Evolutionary conservation across 2,797 vertebrate genomes (phyloP), one percentile per base, ranked within the genome.

Genomic region (Hoplostethus atlanticus): DNA sequence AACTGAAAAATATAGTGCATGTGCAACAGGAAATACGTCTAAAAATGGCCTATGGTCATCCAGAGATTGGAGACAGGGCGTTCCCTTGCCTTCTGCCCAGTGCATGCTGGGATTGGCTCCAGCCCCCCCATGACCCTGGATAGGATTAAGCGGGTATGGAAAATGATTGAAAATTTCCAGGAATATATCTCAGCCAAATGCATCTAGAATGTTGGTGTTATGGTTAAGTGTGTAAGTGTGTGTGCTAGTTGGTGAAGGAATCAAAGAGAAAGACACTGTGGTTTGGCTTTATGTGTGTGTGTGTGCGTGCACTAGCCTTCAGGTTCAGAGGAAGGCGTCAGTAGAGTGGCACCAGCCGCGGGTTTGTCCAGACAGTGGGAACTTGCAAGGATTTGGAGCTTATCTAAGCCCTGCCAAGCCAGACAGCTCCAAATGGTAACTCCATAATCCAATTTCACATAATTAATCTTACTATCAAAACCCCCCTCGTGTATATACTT

Each of bases 351-450:
- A 65, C 13, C 17, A 47, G 60, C 46, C 63, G 56, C 21, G 62
- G 46, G 61, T 60, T 78, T 77, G 54, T 87, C 80, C 71, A 85
- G 84, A 90, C 84, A 78, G 78, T 48, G 36, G 68, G 69, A 87
- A 73, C 84, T 70, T 83, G 84, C 82, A 86, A 85, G 87, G 90
- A 90, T 92, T 92, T 88, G 76, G 64, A 79, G 85, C 68, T 91
- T 89, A 90, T 85, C 84, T 84, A 86, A 83, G 64, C 66, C 79
- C 76, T 77, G 73, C 81, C 87, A 84, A 84, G 79, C 77, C 83
- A 89, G 87, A 91, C 86, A 73, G 62, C 63, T 73, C 72, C 81
- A 89, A 87, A 85, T 80, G 85, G 87, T 76, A 79, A 88, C 79
- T 76, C 59, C 63, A 69, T 87, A 92, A 93, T 93, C 92, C 81